Percentiles rank a stretch among this genome's conserved stretches.
phyloP scores from a whole-genome alignment of 2,113 vertebrate genomes.

The Thermophis baileyi region DNA sequence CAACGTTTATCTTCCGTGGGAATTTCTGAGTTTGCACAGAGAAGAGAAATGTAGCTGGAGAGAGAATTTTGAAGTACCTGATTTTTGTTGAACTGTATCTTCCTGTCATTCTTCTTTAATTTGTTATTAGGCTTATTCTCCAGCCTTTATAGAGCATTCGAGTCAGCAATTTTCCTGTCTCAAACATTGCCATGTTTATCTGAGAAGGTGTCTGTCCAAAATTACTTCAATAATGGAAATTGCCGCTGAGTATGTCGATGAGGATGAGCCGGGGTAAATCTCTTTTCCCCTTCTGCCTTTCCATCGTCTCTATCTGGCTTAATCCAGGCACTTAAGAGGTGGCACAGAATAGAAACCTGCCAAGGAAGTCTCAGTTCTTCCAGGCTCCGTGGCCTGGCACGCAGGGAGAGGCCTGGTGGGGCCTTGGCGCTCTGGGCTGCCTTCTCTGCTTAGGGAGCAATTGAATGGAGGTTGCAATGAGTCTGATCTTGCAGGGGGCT shows the following conservation, averaged over 20 bases:
- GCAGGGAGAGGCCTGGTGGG: not conserved
- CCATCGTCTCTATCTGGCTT: not conserved
- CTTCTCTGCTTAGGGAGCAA: not conserved
- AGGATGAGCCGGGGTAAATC: not conserved
- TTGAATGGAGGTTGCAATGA: not conserved
- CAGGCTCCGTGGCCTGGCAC: not conserved
- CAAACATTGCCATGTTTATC: not conserved
- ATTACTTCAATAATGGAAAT: not conserved
- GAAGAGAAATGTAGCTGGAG: not conserved
- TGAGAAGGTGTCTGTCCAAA: not conserved
- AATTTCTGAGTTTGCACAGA: not conserved
- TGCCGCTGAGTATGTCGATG: not conserved
- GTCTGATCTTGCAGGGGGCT: not conserved
- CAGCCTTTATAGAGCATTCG: not conserved
- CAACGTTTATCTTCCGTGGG: not conserved
- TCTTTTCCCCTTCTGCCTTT: fast-evolving
- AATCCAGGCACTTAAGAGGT: not conserved
- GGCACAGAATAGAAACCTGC: not conserved
- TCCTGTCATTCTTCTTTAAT: not conserved
- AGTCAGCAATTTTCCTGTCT: not conserved
- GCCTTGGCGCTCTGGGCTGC: not conserved
- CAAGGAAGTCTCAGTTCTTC: not conserved
- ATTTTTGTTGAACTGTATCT: not conserved
- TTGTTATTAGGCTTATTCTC: not conserved
- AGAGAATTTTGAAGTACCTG: not conserved